Base-by-base conservation (phyloP, 2,888 invertebrate species). In the Spialia ferax region DNA sequence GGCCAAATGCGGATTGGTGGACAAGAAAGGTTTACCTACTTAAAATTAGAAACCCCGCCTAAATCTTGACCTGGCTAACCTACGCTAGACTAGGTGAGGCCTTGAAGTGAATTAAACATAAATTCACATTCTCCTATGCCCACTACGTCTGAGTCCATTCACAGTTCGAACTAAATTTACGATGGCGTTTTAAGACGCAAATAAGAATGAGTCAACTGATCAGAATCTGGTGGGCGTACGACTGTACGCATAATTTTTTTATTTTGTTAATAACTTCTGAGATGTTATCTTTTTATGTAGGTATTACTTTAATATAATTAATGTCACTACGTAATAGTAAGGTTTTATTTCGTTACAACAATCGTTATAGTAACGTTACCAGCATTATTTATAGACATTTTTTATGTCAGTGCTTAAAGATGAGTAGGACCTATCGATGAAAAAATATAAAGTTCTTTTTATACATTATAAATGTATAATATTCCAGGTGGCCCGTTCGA, bases 401-500 rank as follows among this genome's bases (percentile, higher is more conserved):
- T n/a, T n/a, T n/a, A n/a, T n/a, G n/a, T n/a, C n/a, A n/a, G n/a
- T n/a, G n/a, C n/a, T n/a, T n/a, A n/a, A n/a, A n/a, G n/a, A n/a
- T n/a, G n/a, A n/a, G n/a, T n/a, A n/a, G n/a, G n/a, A n/a, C n/a
- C n/a, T n/a, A n/a, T n/a, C n/a, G n/a, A n/a, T n/a, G n/a, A n/a
- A n/a, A n/a, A n/a, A n/a, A n/a, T n/a, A n/a, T n/a, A n/a, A n/a
- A n/a, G n/a, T n/a, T n/a, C n/a, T n/a, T n/a, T 4, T 35, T 13
- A 35, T 15, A 42, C 15, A 42, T 38, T 5, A 0, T 6, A 35
- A 35, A 38, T n/a, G 4, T 38, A 42, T 42, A 42, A 45, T 45
- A 45, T 54, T 56, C 32, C 97, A 97, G 94, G 98, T 98, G 2
- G 98, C 98, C 1, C 95, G 96, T 63, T 97, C 97, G 0, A 97